These are phyloP conservation scores for Poeciliopsis gracilis DNA, from an alignment of 2,797 vertebrate genomes.

Conservation along the genomic window DNA sequence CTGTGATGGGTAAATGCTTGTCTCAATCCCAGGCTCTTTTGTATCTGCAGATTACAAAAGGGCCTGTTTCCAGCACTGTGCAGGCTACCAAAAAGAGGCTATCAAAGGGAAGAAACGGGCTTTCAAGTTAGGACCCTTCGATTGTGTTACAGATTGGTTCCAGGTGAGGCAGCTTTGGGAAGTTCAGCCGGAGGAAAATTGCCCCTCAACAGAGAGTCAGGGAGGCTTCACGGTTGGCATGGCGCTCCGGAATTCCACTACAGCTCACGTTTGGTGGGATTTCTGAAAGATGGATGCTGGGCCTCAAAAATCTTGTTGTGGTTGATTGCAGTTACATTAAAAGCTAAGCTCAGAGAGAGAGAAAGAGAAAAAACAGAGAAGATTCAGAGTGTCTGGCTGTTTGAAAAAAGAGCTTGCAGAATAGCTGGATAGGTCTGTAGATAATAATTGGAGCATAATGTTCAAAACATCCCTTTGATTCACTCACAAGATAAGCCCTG, in stretches of 20 bases:
- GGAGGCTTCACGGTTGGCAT: constrained; percentile 85
- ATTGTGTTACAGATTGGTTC: constrained; percentile 89
- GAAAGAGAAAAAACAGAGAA: constrained; percentile 8
- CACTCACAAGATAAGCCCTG: constrained; percentile 67
- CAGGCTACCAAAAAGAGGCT: constrained; percentile 82
- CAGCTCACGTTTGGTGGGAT: constrained; percentile 84
- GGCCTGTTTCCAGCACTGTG: constrained; percentile 75
- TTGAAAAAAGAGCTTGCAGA: constrained; percentile 56
- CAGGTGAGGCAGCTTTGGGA: constrained; percentile 88
- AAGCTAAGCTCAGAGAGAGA: constrained; percentile 68
- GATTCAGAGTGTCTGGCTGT: constrained; percentile 65
- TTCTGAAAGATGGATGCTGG: constrained; percentile 81
- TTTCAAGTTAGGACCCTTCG: constrained; percentile 88
- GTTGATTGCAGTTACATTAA: constrained; percentile 85
- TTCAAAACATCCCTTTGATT: constrained; percentile 76
- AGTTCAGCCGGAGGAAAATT: constrained; percentile 86
- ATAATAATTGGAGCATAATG: constrained; percentile 73
- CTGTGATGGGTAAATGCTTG: constrained; percentile 82
- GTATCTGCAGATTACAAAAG: constrained; percentile 79
- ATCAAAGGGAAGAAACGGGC: constrained; percentile 84
- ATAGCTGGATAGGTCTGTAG: constrained; percentile 67
- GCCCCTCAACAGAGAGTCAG: constrained; percentile 79
- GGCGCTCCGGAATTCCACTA: constrained; percentile 84
- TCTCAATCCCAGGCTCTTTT: constrained; percentile 76
- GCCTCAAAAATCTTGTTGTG: constrained; percentile 85